These are phyloP conservation scores for Crematogaster levior DNA, from an alignment of 2,888 invertebrate species.

Conservation along the genomic window DNA sequence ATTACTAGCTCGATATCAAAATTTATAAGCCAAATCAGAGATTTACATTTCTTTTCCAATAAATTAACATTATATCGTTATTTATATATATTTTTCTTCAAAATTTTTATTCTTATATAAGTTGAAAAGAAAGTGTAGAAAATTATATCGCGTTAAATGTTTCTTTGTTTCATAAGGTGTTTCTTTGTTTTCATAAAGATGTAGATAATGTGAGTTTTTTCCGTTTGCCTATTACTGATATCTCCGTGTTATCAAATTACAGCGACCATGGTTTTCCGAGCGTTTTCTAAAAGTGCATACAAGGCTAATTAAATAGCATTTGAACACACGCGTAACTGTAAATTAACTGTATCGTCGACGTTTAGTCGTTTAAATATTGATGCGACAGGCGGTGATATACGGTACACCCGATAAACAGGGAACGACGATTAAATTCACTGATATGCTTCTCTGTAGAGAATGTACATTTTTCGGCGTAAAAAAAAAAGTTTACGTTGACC, in stretches of 20 bases:
- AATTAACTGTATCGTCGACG: slow-evolving; percentile 38
- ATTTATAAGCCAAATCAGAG: background rate
- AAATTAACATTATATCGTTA: background rate
- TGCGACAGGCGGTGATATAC: slow-evolving; percentile 19
- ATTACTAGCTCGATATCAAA: background rate
- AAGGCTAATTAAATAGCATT: background rate
- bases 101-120: background rate
- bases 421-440: slow-evolving; percentile 40
- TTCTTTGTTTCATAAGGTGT: background rate
- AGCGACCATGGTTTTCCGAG: background rate
- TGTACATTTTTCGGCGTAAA: slow-evolving; percentile 21
- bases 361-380: slow-evolving; percentile 49
- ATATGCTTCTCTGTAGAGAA: background rate
- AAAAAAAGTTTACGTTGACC: slow-evolving; percentile 16
- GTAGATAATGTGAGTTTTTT: background rate
- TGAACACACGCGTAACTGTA: background rate
- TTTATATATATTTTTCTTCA: background rate
- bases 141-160: background rate
- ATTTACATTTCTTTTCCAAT: background rate
- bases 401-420: slow-evolving; percentile 33
- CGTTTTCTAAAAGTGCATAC: slow-evolving; percentile 23
- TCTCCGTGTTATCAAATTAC: slow-evolving; percentile 13
- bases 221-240: background rate
- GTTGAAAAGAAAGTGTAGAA: background rate
- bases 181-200: background rate